Evolutionary conservation across 2,113 vertebrate genomes (phyloP).

Genomic region (Macroglossus sobrinus): DNA sequence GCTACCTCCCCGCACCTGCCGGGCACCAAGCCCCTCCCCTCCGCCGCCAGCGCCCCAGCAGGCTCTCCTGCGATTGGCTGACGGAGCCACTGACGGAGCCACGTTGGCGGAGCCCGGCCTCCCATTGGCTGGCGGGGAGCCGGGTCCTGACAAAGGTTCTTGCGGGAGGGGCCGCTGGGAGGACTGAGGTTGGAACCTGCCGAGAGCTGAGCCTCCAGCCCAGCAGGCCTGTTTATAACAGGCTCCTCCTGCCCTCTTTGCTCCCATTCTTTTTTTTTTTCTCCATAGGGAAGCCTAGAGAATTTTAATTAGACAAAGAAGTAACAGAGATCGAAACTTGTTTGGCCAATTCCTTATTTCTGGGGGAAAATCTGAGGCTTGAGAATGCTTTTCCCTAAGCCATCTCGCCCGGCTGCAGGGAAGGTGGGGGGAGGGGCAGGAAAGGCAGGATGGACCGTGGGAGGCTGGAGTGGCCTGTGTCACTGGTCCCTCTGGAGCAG

Average conservation of each 20-base stretch:
- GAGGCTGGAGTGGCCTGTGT: background rate
- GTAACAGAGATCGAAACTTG: background rate
- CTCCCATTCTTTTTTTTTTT: background rate
- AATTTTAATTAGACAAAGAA: background rate
- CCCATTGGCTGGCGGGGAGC: background rate
- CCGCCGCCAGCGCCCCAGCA: background rate
- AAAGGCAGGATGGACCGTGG: background rate
- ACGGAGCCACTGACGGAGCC: background rate
- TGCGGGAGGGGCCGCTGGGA: no score
- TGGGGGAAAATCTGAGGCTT: background rate
- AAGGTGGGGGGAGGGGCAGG: background rate
- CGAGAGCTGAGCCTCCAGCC: rapidly evolving
- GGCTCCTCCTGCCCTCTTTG: background rate
- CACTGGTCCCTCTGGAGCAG: background rate
- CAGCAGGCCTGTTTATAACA: no score
- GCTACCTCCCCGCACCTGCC: rapidly evolving
- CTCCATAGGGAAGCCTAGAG: background rate
- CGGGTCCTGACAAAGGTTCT: background rate
- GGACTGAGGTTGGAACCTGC: no score
- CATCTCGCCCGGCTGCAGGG: background rate
- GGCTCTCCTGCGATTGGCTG: background rate
- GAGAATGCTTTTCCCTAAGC: background rate
- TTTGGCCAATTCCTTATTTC: background rate
- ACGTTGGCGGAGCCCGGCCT: background rate
- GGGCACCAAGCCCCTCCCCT: background rate